Evolutionary conservation across 30 jellyfish, hydroid and myxozoan species (phyloP).

Genomic region (Cassiopea andromeda): DNA sequence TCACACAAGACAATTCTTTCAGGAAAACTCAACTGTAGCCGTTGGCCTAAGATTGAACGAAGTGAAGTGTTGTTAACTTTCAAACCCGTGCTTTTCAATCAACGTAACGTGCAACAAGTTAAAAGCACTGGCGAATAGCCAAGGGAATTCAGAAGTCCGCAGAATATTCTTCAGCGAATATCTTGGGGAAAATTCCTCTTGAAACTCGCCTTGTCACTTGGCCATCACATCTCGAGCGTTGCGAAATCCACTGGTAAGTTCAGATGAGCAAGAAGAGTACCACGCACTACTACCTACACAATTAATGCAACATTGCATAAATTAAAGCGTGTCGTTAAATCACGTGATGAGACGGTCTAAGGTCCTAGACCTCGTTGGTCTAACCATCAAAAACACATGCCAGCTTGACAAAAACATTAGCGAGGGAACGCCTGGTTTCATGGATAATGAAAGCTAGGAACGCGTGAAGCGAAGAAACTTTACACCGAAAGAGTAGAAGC

Average conservation of each 20-base stretch:
- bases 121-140: slow-evolving; percentile 26
- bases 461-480: too few species aligned
- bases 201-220: slow-evolving; percentile 25
- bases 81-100: not conserved
- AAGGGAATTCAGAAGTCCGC: slow-evolving; percentile 27
- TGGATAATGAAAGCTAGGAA: too few species aligned
- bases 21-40: not conserved
- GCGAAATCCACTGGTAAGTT: slow-evolving; percentile 64
- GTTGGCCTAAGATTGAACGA: slow-evolving; percentile 9
- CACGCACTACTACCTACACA: slow-evolving; percentile 68
- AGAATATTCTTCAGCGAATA: slow-evolving; percentile 20
- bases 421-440: too few species aligned
- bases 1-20: not conserved
- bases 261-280: slow-evolving; percentile 41
- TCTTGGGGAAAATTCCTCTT: slow-evolving; percentile 51
- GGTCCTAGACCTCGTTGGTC: not conserved
- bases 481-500: too few species aligned
- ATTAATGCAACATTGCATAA: slow-evolving; percentile 51
- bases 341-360: slow-evolving; percentile 37
- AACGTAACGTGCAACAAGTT: not conserved
- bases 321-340: slow-evolving; percentile 67
- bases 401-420: too few species aligned
- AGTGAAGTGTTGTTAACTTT: not conserved
- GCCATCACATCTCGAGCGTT: slow-evolving; percentile 57
- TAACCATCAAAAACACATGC: not conserved